Conservation (phyloP, 2,888 invertebrate species). For the Ditula angustiorana region DNA sequence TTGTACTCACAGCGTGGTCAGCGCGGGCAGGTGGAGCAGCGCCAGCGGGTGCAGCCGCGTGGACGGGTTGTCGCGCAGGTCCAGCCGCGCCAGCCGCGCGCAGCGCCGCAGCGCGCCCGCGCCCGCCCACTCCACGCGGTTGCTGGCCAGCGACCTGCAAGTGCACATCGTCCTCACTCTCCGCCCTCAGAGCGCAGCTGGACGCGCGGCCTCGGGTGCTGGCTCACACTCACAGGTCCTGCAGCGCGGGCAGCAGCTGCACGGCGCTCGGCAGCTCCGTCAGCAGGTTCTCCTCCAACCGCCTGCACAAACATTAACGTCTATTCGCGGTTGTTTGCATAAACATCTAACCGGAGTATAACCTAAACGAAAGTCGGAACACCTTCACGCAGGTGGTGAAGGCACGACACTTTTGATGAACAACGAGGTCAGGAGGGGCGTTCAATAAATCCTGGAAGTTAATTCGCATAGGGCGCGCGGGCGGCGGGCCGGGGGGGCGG, state of each 20-base stretch:
- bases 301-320: constrained; percentile 54
- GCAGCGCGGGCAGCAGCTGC: constrained; percentile 89
- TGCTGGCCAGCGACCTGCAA: constrained; percentile 92
- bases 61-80: constrained; percentile 93
- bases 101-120: constrained; percentile 89
- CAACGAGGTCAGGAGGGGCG: constrained; percentile 29
- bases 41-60: constrained; percentile 90
- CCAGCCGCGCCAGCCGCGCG: constrained; percentile 89
- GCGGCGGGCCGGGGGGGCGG: constrained; percentile 1
- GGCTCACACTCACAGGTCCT: constrained; percentile 93
- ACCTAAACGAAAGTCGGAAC: background rate
- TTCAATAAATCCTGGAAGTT: constrained; percentile 30
- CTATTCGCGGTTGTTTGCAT: background rate
- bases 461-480: constrained; percentile 9
- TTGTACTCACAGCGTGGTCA: constrained; percentile 74
- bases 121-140: constrained; percentile 91
- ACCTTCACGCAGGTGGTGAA: constrained; percentile 9
- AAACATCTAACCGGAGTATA: background rate
- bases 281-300: constrained; percentile 77
- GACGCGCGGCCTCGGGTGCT: no score
- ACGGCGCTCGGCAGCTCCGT: constrained; percentile 91
- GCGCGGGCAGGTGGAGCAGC: constrained; percentile 90
- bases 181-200: no score
- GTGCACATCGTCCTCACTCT: constrained; percentile 28
- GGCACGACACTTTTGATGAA: constrained; percentile 18